Evolutionary conservation across 2,797 vertebrate species (phyloP), one percentile per base, ranked within the genome.

Genomic region (Myotis findleyi): DNA sequence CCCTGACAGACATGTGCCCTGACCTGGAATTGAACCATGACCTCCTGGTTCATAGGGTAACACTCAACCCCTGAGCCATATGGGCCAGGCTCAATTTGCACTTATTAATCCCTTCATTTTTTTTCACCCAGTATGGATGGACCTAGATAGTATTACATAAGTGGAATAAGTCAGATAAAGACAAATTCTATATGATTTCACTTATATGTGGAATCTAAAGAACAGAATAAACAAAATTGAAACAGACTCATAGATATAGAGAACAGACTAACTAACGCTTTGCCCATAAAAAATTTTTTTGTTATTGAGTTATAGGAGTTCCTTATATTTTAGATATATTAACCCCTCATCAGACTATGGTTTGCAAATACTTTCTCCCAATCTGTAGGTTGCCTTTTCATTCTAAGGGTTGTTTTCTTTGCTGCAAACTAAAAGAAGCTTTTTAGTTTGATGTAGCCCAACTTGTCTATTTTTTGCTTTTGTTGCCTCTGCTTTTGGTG

Each of bases 401-500:
- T 68, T 68, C 75, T 36, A 36, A 41, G 30, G 47, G 7, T 25
- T 21, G 21, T 62, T 77, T 55, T 41, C 27, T 59, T 84, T 16
- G 10, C 49, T 27, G 17, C n/a, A 25, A n/a, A 41, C 57, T 59
- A 59, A 59, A 59, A 47, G 73, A 49, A 62, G 21, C 33, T 25
- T 2, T 68, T 64, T 17, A 14, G 23, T 91, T 75, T 41, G 49
- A 21, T 16, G 1, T 55, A 12, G 9, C 30, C 18, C 23, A 49
- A 82, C n/a, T 33, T 9, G 36, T 64, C 85, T 92, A 25, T 77
- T 95, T 95, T 92, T 90, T 68, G 38, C 87, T 92, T 87, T 85
- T 33, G 72, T 92, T 81, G 30, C 85, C 62, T 80, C 62, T 73
- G n/a, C 64, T 75, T 59, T 76, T 27, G 57, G 72, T 91, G 16